These are phyloP conservation scores for Meteorus sp. DNA, from an alignment of 1,140 invertebrate genomes.

Conservation along the genomic window DNA sequence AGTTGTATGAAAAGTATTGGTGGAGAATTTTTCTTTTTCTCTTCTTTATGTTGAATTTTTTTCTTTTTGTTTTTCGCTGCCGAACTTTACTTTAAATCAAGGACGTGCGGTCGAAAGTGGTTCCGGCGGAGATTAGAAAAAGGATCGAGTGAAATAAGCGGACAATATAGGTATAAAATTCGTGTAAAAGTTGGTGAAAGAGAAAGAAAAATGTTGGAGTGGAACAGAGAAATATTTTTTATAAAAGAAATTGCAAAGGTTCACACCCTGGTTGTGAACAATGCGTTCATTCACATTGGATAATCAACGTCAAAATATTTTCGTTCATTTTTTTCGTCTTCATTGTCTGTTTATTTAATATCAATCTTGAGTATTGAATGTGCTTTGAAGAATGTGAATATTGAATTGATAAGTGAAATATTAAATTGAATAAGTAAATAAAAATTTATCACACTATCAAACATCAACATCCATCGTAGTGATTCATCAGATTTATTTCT, in stretches of 20 bases:
- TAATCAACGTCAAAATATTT: constrained; percentile 29
- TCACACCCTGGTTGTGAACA: constrained; percentile 19
- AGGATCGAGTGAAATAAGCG: neutral
- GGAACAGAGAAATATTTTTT: too few relatives aligned
- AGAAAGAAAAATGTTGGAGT: neutral
- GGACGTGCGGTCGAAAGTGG: constrained; percentile 10
- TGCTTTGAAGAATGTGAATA: neutral
- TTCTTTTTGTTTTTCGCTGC: too few relatives aligned
- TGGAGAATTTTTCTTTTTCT: constrained; percentile 9
- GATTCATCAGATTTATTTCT: too few relatives aligned
- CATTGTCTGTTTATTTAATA: too few relatives aligned
- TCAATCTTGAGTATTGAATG: too few relatives aligned
- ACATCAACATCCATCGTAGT: neutral
- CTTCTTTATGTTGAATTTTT: too few relatives aligned
- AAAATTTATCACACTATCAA: too few relatives aligned
- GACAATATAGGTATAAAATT: neutral
- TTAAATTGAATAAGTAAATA: too few relatives aligned
- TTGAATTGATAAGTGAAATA: too few relatives aligned
- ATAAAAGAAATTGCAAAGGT: too few relatives aligned
- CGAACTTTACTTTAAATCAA: constrained; percentile 18
- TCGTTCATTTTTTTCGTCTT: too few relatives aligned
- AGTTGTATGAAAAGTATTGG: neutral
- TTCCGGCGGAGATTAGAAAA: constrained; percentile 15
- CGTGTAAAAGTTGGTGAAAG: neutral
- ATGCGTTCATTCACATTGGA: constrained; percentile 39